Percentiles rank a stretch among this genome's conserved stretches.
Conservation (phyloP, 2,888 invertebrate genomes). For the Saturnia pavonia region DNA sequence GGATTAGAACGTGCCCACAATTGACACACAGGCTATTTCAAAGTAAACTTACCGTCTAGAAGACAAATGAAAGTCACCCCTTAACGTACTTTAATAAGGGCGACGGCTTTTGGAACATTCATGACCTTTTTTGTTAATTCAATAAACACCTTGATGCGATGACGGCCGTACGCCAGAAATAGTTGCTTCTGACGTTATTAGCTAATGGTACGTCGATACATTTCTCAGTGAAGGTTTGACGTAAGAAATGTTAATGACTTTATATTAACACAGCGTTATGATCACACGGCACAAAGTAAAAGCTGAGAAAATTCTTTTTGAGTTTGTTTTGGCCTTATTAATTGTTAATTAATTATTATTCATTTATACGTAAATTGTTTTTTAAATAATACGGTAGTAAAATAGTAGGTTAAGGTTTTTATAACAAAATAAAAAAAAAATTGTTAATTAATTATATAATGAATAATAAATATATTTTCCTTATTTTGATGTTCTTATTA, state of each 20-base stretch:
- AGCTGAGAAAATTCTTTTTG: constrained; percentile 28
- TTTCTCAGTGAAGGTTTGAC: constrained; percentile 60
- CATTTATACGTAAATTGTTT: background rate
- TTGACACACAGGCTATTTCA: constrained; percentile 25
- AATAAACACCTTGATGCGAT: constrained; percentile 56
- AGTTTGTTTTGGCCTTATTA: background rate
- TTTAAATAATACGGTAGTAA: background rate
- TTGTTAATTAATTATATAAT: background rate
- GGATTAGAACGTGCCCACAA: background rate
- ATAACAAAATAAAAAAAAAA: too few relatives aligned
- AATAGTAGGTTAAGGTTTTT: too few relatives aligned
- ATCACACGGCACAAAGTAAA: constrained; percentile 31
- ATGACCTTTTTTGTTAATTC: constrained; percentile 52
- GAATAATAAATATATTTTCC: background rate
- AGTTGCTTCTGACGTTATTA: constrained; percentile 58
- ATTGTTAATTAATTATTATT: background rate
- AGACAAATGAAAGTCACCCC: constrained; percentile 51
- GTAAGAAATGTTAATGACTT: constrained; percentile 65
- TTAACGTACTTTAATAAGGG: constrained; percentile 42
- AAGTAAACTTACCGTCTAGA: constrained; percentile 37
- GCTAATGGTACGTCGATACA: constrained; percentile 51
- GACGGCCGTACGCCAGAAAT: constrained; percentile 64
- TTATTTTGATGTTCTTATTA: background rate
- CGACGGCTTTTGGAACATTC: constrained; percentile 37
- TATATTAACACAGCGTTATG: constrained; percentile 47